These are phyloP conservation scores for Eubasilissa splendida DNA, from an alignment of 2,888 invertebrate species.

Conservation along the genomic window DNA sequence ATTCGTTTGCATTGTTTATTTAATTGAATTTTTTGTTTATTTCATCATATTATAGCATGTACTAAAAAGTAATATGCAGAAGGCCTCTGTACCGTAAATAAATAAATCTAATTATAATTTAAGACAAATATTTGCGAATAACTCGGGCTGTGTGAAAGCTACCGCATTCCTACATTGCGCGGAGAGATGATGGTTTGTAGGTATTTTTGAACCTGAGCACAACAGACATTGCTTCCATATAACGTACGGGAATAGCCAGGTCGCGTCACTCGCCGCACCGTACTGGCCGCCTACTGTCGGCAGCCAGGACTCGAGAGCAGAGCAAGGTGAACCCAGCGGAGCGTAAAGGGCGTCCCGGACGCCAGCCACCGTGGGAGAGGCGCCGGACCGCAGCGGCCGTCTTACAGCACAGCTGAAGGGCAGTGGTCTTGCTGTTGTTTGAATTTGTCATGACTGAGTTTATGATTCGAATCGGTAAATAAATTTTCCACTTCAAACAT, in stretches of 20 bases:
- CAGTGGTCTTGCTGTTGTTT: background rate
- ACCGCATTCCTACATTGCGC: too few species aligned
- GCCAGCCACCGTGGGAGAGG: conserved; percentile 18
- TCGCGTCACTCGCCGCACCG: background rate
- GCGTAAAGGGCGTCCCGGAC: conserved; percentile 11
- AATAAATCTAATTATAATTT: too few species aligned
- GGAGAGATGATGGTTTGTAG: background rate
- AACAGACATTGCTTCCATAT: too few species aligned
- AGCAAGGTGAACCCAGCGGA: conserved; percentile 4
- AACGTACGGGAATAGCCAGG: too few species aligned
- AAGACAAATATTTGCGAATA: too few species aligned
- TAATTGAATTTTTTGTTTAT: too few species aligned
- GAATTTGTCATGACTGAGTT: background rate
- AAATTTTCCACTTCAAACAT: background rate
- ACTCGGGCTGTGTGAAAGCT: too few species aligned
- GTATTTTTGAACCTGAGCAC: background rate
- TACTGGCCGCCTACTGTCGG: background rate
- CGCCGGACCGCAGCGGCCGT: conserved; percentile 19
- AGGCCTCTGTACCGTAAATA: too few species aligned
- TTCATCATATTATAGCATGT: too few species aligned
- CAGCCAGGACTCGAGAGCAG: background rate
- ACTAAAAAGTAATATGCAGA: too few species aligned
- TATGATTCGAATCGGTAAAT: too few species aligned
- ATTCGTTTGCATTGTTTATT: too few species aligned
- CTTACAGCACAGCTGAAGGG: background rate